phyloP scores from a whole-genome alignment of 1,140 invertebrate species.

The Asbolus verrucosus region DNA sequence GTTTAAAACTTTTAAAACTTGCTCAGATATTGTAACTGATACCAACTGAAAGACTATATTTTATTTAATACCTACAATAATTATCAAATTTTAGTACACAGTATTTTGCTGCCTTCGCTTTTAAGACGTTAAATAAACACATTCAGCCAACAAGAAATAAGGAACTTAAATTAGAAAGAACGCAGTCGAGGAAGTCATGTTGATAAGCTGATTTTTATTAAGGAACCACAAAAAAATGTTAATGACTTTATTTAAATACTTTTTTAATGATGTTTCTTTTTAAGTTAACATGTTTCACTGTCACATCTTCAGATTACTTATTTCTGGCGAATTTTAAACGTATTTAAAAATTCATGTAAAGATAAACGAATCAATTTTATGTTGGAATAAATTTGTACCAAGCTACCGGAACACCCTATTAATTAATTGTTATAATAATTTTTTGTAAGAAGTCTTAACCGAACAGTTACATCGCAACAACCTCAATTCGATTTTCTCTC shows the following conservation, averaged over 20 bases:
- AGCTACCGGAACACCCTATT: background rate
- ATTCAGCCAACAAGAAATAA: no score
- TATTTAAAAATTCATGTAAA: slow-evolving; percentile 5
- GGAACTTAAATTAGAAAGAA: no score
- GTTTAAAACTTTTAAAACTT: slow-evolving; percentile 23
- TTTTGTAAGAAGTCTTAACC: no score
- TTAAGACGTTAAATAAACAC: no score
- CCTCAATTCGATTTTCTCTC: no score
- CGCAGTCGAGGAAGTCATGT: no score
- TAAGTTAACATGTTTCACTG: background rate
- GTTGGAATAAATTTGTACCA: slow-evolving; percentile 1
- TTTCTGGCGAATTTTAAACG: background rate
- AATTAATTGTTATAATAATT: background rate
- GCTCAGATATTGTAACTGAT: slow-evolving; percentile 25
- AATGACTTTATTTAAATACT: slow-evolving; percentile 27
- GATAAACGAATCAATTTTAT: slow-evolving; percentile 11
- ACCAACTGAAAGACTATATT: slow-evolving; percentile 25
- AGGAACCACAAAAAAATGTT: background rate
- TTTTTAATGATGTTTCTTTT: slow-evolving; percentile 15
- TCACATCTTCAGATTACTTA: slow-evolving; percentile 8
- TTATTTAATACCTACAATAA: slow-evolving; percentile 6
- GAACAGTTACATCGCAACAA: no score
- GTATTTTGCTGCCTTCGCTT: no score
- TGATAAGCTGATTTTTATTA: background rate
- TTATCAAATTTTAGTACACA: slow-evolving; percentile 17